Evolutionary conservation across 2,113 vertebrate species (phyloP).

Genomic region (Odontophorus gujanensis): DNA sequence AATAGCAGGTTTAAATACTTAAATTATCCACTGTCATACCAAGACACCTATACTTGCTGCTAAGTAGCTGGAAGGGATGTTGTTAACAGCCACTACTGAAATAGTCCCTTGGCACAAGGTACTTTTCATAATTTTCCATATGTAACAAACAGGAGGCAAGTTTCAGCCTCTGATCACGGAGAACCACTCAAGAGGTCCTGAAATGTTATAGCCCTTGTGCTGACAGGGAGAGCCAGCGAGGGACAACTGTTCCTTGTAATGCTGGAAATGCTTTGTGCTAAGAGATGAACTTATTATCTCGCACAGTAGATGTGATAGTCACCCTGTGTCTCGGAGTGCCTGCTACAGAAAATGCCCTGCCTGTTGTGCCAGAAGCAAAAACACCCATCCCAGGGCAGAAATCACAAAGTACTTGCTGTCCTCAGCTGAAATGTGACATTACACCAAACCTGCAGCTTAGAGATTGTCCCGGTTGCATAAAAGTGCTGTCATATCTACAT

Average conservation of each 20-base stretch:
- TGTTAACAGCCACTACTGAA: not conserved
- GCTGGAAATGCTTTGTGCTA: constrained; percentile 2
- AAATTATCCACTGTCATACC: not conserved
- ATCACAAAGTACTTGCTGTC: not conserved
- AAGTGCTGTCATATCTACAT: not conserved
- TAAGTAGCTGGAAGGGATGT: not conserved
- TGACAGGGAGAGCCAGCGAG: not conserved
- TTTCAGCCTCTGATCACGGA: not conserved
- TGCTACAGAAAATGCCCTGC: not conserved
- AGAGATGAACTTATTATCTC: constrained; percentile 40
- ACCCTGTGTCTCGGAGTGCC: not conserved
- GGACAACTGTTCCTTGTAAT: not conserved
- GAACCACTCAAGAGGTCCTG: not conserved
- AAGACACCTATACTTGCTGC: not conserved
- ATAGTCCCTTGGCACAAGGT: rapidly evolving
- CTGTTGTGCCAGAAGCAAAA: not conserved
- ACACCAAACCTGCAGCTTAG: not conserved
- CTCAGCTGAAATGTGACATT: not conserved
- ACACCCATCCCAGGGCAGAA: not conserved
- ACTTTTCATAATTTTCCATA: not conserved
- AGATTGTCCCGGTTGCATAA: not conserved
- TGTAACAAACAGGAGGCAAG: not conserved
- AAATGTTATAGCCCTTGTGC: not conserved
- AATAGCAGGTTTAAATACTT: not conserved
- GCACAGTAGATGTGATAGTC: constrained; percentile 2